Base-by-base conservation (phyloP, 2,797 vertebrate genomes). In the Hippocampus kuda region DNA sequence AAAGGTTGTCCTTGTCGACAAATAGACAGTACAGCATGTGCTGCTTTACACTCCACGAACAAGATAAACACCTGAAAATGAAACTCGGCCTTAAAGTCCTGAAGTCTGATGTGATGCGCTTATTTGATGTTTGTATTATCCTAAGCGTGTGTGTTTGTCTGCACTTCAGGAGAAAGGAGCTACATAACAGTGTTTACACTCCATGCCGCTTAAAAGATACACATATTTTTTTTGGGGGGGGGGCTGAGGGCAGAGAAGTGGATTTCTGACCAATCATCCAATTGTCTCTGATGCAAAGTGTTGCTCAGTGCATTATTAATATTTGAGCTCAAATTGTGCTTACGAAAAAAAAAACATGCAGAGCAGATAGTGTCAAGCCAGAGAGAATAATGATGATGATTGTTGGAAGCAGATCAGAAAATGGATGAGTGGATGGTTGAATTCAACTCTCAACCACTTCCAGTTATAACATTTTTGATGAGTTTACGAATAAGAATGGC, bases 201-300 rank as follows among this genome's bases (percentile, higher is more conserved):
- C 26, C 41, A 34, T 66, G 26, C 11, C 12, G 11, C 51, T 16
- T 16, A 65, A 41, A 66, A 62, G 68, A 49, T 67, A 9, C 42
- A 15, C 59, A 2, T 61, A 11, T 75, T 34, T 75, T 70, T 68
- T 26, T 30, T 30, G 30, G 34, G 34, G 1, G 34, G 34, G 34
- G 34, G 53, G 73, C 72, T 63, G 59, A 79, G 70, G 75, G 68
- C 46, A 78, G 65, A 61, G 76, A 79, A 82, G 56, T 76, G 49
- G 69, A 72, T 76, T 79, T 76, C 75, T 75, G 78, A 77, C 84
- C 77, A 75, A 71, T 79, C 81, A 73, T 81, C 76, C 78, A 66
- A 77, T 80, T 79, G 75, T 67, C 38, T 18, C 26, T 53, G 20
- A 68, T 70, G 65, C 61, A 70, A 66, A 60, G 26, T 61, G 53